Conservation (phyloP, 1,140 invertebrate genomes). For the Bombus ignitus region DNA sequence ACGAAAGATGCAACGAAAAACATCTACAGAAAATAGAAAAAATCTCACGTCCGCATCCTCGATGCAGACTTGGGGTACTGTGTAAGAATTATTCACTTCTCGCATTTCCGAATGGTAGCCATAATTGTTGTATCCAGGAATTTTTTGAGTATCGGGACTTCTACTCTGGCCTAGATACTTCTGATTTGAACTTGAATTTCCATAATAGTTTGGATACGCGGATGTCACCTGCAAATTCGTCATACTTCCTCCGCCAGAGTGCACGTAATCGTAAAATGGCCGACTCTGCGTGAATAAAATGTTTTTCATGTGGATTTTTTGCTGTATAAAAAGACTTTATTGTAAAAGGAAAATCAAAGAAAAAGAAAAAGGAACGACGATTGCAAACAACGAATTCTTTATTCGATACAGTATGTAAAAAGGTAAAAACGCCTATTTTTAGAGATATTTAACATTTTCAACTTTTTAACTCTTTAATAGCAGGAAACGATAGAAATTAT, state of each 20-base stretch:
- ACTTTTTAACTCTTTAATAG: too few relatives aligned
- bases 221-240: slow-evolving; percentile 46
- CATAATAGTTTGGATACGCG: slow-evolving; percentile 75
- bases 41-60: slow-evolving; percentile 74
- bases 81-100: slow-evolving; percentile 75
- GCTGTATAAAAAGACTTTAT: background rate
- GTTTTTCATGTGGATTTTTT: background rate
- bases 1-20: background rate
- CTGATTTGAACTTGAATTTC: slow-evolving; percentile 68
- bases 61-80: slow-evolving; percentile 72
- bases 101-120: slow-evolving; percentile 77
- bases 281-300: slow-evolving; percentile 58
- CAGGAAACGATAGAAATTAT: too few relatives aligned
- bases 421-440: too few relatives aligned
- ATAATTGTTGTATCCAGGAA: slow-evolving; percentile 75
- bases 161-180: slow-evolving; percentile 52
- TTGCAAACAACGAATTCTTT: background rate
- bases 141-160: slow-evolving; percentile 51
- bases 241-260: slow-evolving; percentile 56
- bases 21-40: background rate
- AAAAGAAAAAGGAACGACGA: background rate
- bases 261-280: slow-evolving; percentile 75
- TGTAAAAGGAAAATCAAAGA: background rate
- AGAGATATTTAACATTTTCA: too few relatives aligned
- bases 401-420: background rate